Conservation (phyloP, 2,888 invertebrate species). For the Coremacera marginata region DNA sequence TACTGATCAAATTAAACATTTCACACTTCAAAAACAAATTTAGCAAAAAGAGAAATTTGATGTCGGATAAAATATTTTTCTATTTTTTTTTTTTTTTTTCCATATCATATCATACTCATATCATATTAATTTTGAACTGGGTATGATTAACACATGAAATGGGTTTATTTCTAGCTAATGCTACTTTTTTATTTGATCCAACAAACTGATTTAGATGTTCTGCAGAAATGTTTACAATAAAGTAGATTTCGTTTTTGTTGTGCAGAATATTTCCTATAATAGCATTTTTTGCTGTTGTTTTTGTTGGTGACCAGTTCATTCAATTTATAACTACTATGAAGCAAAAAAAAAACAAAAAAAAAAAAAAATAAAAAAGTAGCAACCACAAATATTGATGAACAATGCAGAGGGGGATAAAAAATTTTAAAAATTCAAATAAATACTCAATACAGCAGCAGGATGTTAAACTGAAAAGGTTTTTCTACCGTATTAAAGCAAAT, state of each 20-base stretch:
- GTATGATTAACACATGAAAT: not conserved
- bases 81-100: too few relatives aligned
- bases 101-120: not conserved
- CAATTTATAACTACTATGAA: not conserved
- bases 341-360: not conserved
- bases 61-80: too few relatives aligned
- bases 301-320: not conserved
- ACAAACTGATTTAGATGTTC: not conserved
- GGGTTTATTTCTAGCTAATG: constrained; percentile 1
- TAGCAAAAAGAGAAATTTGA: too few relatives aligned
- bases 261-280: constrained; percentile 24
- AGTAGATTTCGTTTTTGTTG: constrained; percentile 55
- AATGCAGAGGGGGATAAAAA: too few relatives aligned
- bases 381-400: too few relatives aligned
- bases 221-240: not conserved
- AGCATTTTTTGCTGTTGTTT: not conserved
- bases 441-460: too few relatives aligned
- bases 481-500: too few relatives aligned
- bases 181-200: not conserved
- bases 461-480: too few relatives aligned
- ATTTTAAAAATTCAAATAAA: too few relatives aligned
- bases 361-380: not conserved
- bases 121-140: not conserved
- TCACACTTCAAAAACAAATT: too few relatives aligned
- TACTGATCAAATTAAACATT: too few relatives aligned